Evolutionary conservation across 2,113 vertebrate species (phyloP).

Genomic region (Cnemophilus loriae): DNA sequence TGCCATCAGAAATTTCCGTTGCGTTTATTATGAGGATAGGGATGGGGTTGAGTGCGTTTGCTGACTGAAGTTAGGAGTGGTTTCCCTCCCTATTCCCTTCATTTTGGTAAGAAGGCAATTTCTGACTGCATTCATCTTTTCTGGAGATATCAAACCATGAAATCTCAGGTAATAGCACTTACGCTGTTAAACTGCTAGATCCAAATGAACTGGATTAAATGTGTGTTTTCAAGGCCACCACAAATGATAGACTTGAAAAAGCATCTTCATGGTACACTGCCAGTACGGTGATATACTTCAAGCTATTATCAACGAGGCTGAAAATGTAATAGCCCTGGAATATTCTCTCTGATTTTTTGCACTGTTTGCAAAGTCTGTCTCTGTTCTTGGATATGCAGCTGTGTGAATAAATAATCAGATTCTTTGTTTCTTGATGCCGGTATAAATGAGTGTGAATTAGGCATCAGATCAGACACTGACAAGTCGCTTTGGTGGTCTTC

Average conservation of each 20-base stretch:
- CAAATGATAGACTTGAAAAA: neutral
- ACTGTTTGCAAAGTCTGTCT: neutral
- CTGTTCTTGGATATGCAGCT: neutral
- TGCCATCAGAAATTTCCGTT: neutral
- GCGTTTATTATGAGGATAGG: neutral
- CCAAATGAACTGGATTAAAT: neutral
- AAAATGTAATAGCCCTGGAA: neutral
- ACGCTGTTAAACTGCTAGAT: neutral
- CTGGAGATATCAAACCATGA: neutral
- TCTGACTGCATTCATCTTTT: neutral
- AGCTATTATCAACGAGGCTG: neutral
- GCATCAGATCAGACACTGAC: neutral
- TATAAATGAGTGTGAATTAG: neutral
- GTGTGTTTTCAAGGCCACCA: neutral
- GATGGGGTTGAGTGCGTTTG: neutral
- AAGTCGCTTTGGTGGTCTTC: neutral
- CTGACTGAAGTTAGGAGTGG: neutral
- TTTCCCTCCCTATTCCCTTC: neutral
- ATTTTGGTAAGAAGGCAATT: neutral
- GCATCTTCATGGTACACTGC: neutral
- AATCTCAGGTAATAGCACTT: conserved; percentile 1
- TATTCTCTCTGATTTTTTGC: neutral
- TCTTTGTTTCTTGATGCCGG: neutral
- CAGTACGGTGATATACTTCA: neutral
- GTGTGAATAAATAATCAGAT: neutral